These are phyloP conservation scores for Xiphorhynchus erythropygius DNA, from an alignment of 2,797 vertebrate species.

Conservation along the genomic window DNA sequence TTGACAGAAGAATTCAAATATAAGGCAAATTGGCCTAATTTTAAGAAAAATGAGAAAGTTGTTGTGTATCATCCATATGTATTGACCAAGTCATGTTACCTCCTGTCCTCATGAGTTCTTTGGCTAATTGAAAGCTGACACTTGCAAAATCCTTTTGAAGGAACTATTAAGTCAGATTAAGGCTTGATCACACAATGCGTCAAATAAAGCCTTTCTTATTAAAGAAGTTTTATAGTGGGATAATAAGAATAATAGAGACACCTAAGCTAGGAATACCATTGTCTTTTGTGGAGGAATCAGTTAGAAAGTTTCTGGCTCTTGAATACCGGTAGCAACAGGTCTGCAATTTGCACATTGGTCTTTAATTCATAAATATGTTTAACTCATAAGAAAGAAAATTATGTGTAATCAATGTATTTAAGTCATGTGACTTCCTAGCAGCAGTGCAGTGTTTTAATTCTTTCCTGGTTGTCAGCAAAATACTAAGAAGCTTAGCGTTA, in stretches of 20 bases:
- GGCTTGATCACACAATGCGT: background rate
- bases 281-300: background rate
- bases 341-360: background rate
- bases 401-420: background rate
- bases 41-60: background rate
- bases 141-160: background rate
- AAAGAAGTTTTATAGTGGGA: background rate
- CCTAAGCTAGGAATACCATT: background rate
- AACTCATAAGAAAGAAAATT: background rate
- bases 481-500: background rate
- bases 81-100: background rate
- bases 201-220: background rate
- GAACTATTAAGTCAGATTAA: background rate
- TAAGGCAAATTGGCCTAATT: background rate
- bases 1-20: background rate
- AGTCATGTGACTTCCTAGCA: background rate
- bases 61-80: accelerated
- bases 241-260: background rate
- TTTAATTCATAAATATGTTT: background rate
- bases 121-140: background rate
- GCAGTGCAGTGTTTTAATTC: background rate
- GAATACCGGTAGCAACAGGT: background rate
- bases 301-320: background rate
- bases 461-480: background rate
- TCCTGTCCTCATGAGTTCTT: background rate